Evolutionary conservation across 1,140 invertebrate species (phyloP).

Genomic region (Danaus plexippus): DNA sequence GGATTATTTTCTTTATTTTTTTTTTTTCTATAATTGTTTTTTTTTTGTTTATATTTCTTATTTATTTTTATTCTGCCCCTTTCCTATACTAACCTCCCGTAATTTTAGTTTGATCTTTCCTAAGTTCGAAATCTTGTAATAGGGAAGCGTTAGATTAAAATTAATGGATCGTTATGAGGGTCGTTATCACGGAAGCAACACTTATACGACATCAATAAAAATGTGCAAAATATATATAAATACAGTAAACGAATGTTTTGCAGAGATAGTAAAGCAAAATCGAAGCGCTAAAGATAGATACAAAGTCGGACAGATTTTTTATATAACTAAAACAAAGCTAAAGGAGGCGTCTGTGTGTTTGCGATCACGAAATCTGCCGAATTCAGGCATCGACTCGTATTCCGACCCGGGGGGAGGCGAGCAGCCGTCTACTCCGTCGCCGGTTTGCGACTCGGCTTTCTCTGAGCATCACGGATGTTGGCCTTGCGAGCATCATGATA

Average conservation of each 20-base stretch:
- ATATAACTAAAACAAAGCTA: conserved; percentile 38
- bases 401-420: conserved; percentile 61
- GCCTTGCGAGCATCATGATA: conserved; percentile 60
- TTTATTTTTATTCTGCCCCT: conserved; percentile 45
- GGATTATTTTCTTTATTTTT: conserved; percentile 1
- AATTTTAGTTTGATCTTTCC: conserved; percentile 30
- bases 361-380: conserved; percentile 36
- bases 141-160: conserved; percentile 20
- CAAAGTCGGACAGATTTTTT: conserved; percentile 36
- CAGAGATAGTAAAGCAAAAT: conserved; percentile 36
- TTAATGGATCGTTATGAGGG: conserved; percentile 25
- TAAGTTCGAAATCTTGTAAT: conserved; percentile 21
- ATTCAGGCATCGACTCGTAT: conserved; percentile 61
- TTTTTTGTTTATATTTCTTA: conserved; percentile 48
- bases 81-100: conserved; percentile 44
- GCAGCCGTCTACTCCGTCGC: conserved; percentile 60
- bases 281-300: conserved; percentile 27
- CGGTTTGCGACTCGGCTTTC: conserved; percentile 66
- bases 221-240: conserved; percentile 16
- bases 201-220: conserved; percentile 13
- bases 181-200: conserved; percentile 22
- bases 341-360: conserved; percentile 35
- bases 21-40: conserved; percentile 37
- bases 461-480: conserved; percentile 73
- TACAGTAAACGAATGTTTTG: conserved; percentile 33